These are phyloP conservation scores for Caenorhabditis macrosperma DNA, from an alignment of 2,888 invertebrate species.

Conservation along the genomic window DNA sequence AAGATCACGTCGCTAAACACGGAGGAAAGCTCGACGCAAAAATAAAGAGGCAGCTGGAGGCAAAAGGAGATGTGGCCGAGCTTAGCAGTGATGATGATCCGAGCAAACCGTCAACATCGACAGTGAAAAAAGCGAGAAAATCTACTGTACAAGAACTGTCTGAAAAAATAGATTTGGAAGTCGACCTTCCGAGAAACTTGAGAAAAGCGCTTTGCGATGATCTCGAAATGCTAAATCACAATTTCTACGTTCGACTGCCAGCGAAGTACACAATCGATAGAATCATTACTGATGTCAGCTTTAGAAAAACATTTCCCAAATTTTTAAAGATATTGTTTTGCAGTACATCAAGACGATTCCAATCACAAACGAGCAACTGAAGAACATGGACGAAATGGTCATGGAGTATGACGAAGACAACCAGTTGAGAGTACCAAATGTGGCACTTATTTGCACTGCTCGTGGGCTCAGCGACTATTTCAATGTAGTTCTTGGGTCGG, in stretches of 20 bases:
- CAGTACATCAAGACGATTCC: conserved; percentile 44
- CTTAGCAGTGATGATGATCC: no score
- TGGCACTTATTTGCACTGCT: conserved; percentile 28
- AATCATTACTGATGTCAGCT: conserved; percentile 52
- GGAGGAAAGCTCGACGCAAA: no score
- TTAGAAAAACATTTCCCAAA: neutral
- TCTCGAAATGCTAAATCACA: conserved; percentile 26
- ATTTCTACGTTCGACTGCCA: conserved; percentile 33
- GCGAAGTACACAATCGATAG: conserved; percentile 26
- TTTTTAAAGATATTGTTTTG: neutral
- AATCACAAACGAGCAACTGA: neutral
- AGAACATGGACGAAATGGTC: conserved; percentile 41
- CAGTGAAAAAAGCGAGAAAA: no score
- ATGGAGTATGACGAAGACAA: conserved; percentile 54
- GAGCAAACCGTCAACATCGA: no score
- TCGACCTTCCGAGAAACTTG: conserved; percentile 41
- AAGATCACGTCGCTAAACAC: no score
- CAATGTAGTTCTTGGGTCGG: conserved; percentile 53
- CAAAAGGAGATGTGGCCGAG: no score
- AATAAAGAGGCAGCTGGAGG: no score
- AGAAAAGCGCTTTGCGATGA: conserved; percentile 51
- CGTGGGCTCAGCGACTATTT: conserved; percentile 56
- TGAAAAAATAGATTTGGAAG: conserved; percentile 2
- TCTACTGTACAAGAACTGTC: no score
- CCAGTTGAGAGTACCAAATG: neutral